Evolutionary conservation across 2,797 vertebrate species (phyloP).

Genomic region (Catostomus latipinnis): DNA sequence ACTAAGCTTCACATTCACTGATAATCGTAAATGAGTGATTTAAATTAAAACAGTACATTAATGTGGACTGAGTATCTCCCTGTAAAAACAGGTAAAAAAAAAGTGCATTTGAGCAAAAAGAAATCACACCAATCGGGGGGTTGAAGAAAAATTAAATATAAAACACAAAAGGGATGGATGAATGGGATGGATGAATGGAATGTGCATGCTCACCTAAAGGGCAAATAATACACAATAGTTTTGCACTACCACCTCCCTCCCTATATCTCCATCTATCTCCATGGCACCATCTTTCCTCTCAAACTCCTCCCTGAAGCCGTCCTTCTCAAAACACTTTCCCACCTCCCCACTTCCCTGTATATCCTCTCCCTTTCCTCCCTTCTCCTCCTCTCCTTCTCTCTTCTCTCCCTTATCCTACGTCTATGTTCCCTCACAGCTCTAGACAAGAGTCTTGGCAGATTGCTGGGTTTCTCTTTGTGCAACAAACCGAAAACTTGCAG

Average conservation of each 20-base stretch:
- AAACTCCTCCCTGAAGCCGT: slow-evolving; percentile 74
- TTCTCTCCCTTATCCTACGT: slow-evolving; percentile 70
- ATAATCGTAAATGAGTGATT: slow-evolving; percentile 58
- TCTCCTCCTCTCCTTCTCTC: slow-evolving; percentile 68
- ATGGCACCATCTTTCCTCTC: slow-evolving; percentile 75
- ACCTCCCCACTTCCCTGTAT: slow-evolving; percentile 72
- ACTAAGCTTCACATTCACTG: slow-evolving; percentile 66
- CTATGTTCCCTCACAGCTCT: slow-evolving; percentile 73
- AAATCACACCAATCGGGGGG: neutral
- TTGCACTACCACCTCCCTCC: slow-evolving; percentile 59
- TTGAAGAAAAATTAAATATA: neutral
- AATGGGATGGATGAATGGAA: slow-evolving; percentile 14
- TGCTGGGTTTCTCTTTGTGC: slow-evolving; percentile 79
- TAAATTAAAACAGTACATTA: slow-evolving; percentile 38
- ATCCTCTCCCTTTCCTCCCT: slow-evolving; percentile 50
- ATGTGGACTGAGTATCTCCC: neutral
- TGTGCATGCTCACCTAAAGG: slow-evolving; percentile 18
- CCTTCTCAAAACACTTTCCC: slow-evolving; percentile 78
- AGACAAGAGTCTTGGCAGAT: slow-evolving; percentile 83
- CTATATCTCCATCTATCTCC: slow-evolving; percentile 75
- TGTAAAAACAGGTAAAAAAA: neutral
- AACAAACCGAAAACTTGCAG: slow-evolving; percentile 81
- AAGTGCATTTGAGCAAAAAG: neutral
- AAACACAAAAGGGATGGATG: neutral
- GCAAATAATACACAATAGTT: slow-evolving; percentile 36